phyloP scores from a whole-genome alignment of 2,113 vertebrate species.

The Brienomyrus brachyistius region DNA sequence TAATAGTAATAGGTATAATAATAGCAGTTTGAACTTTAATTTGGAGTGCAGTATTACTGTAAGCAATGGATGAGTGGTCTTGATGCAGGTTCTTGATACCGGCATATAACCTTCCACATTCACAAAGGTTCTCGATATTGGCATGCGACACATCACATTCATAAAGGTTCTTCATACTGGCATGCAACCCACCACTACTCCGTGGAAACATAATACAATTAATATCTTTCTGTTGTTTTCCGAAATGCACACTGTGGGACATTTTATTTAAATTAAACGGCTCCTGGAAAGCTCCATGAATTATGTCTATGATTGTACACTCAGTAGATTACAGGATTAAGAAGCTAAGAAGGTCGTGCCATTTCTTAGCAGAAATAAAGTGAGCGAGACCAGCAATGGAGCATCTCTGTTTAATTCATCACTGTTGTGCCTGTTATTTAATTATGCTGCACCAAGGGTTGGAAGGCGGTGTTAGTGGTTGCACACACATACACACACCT shows the following conservation, averaged over 20 bases:
- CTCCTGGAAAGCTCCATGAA: constrained; percentile 45
- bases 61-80: neutral
- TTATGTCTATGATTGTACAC: constrained; percentile 52
- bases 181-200: too few relatives aligned
- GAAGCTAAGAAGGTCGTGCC: constrained; percentile 71
- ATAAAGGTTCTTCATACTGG: too few relatives aligned
- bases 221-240: neutral
- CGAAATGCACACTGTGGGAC: constrained; percentile 21
- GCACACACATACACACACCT: constrained; percentile 19
- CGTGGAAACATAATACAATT: neutral
- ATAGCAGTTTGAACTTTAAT: neutral
- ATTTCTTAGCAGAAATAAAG: constrained; percentile 62
- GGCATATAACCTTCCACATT: neutral
- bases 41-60: neutral
- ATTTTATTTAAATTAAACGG: constrained; percentile 40
- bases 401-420: constrained; percentile 52
- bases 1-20: neutral
- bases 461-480: constrained; percentile 46
- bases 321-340: constrained; percentile 79
- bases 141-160: neutral
- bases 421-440: constrained; percentile 44
- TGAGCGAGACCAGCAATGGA: constrained; percentile 52
- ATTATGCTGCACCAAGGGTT: constrained; percentile 65
- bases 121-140: neutral
- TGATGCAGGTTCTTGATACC: neutral